A percentile compares a stretch with the other conserved stretches of the same genome.
phyloP scores from a whole-genome alignment of 2,113 vertebrate species.

The Chrysemys picta region DNA sequence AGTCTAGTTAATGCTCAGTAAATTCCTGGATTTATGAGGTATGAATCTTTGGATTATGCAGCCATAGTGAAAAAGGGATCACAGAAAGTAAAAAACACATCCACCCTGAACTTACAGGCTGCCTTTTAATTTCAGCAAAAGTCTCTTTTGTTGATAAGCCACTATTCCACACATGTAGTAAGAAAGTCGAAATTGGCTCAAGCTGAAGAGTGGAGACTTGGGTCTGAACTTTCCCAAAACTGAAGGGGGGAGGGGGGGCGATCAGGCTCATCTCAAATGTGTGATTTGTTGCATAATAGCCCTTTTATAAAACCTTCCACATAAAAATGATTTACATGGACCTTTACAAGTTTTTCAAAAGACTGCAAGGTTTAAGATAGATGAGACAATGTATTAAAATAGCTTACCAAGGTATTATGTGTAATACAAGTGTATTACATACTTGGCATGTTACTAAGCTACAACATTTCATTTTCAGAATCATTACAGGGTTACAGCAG shows the following conservation, averaged over 20 bases:
- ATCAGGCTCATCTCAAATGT: background rate
- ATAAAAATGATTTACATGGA: background rate
- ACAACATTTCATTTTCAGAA: background rate
- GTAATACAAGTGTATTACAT: background rate
- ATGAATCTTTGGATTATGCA: background rate
- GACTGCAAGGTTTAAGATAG: background rate
- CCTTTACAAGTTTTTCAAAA: background rate
- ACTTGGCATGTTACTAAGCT: background rate
- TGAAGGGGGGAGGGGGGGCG: background rate
- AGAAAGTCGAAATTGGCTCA: background rate
- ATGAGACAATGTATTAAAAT: background rate
- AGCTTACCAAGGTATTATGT: background rate
- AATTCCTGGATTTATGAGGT: background rate
- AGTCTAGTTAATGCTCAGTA: background rate
- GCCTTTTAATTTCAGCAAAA: background rate
- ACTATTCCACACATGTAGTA: background rate
- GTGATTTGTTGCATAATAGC: background rate
- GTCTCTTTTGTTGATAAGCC: background rate
- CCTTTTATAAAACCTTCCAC: background rate
- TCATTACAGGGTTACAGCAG: background rate
- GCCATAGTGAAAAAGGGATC: background rate
- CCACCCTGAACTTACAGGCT: background rate
- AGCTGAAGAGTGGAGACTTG: background rate
- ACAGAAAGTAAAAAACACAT: fast-evolving
- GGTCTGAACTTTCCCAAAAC: background rate